phyloP scores from a whole-genome alignment of 2,888 invertebrate species.

The Candidula unifasciata region DNA sequence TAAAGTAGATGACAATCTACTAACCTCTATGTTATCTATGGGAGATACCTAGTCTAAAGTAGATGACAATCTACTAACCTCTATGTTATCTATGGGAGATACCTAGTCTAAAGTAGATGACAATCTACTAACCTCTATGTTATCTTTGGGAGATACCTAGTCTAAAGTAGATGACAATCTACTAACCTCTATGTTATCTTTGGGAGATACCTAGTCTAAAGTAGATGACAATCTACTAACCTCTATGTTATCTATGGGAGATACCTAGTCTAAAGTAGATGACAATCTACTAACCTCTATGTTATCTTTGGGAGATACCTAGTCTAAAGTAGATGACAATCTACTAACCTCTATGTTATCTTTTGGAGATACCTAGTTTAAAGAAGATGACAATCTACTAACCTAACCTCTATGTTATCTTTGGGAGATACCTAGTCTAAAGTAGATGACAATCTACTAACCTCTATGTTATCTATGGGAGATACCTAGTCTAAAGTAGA shows the following conservation, averaged over 20 bases:
- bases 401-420: neutral
- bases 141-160: neutral
- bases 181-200: neutral
- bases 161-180: neutral
- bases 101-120: neutral
- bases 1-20: neutral
- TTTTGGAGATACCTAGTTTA: neutral
- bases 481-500: neutral
- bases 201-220: neutral
- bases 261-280: neutral
- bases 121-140: neutral
- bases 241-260: neutral
- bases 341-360: neutral
- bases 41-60: neutral
- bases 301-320: neutral
- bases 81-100: neutral
- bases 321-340: neutral
- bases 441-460: neutral
- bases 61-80: neutral
- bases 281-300: neutral
- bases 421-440: neutral
- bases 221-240: neutral
- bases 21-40: neutral
- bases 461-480: neutral
- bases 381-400: neutral